Evolutionary conservation across 2,113 vertebrate genomes (phyloP).

Genomic region (Periophthalmodon schlosseri): DNA sequence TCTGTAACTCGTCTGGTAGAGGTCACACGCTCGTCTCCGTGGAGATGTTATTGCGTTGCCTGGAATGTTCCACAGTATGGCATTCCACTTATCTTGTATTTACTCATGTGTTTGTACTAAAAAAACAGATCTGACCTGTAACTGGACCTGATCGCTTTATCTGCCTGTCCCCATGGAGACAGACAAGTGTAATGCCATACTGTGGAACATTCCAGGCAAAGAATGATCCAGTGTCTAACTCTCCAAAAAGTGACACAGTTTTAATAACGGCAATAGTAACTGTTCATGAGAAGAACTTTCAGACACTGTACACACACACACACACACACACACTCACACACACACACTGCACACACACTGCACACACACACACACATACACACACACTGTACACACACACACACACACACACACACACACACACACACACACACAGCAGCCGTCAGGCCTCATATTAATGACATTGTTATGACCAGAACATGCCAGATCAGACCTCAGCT

Average conservation of each 20-base stretch:
- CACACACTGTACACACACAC: no score
- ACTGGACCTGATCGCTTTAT: no score
- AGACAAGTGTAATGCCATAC: no score
- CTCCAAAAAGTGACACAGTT: neutral
- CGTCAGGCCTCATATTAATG: slow-evolving; percentile 64
- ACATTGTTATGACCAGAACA: slow-evolving; percentile 75
- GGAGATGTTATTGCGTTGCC: neutral
- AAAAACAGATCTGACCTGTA: neutral
- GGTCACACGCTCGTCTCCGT: neutral
- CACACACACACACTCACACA: no score
- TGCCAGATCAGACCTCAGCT: slow-evolving; percentile 66
- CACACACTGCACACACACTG: neutral
- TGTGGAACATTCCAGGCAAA: no score
- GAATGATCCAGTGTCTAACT: neutral
- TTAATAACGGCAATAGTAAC: neutral
- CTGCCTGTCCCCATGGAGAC: no score
- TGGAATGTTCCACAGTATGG: slow-evolving; percentile 1
- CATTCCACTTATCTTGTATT: neutral
- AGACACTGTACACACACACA: no score
- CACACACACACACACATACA: no score
- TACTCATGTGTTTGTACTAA: neutral
- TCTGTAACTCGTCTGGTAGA: neutral
- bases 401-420: no score
- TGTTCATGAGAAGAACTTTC: no score
- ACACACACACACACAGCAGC: slow-evolving; percentile 38